Conservation (phyloP, 1,140 invertebrate species). For the Dryas iulia region DNA sequence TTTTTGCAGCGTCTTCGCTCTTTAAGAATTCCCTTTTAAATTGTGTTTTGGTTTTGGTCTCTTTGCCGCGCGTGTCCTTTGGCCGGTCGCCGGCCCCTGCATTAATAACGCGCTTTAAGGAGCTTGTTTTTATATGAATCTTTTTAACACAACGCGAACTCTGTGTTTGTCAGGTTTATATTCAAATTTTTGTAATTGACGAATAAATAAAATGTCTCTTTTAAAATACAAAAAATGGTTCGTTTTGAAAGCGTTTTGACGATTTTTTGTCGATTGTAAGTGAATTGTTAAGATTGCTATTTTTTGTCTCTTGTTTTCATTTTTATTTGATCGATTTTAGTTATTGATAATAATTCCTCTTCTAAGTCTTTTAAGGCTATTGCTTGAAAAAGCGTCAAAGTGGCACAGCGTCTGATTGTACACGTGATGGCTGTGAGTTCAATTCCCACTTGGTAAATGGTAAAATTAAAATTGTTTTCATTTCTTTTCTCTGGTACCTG, state of each 20-base stretch:
- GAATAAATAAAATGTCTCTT: constrained; percentile 7
- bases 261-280: not conserved
- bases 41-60: constrained; percentile 71
- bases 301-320: not conserved
- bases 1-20: constrained; percentile 69
- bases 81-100: constrained; percentile 51
- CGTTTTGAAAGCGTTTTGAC: not conserved
- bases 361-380: too few species aligned
- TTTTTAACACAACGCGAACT: constrained; percentile 16
- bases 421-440: too few species aligned
- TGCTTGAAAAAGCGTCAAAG: too few species aligned
- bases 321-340: not conserved
- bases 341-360: not conserved
- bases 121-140: constrained; percentile 42
- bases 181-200: constrained; percentile 15
- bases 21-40: constrained; percentile 79
- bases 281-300: not conserved
- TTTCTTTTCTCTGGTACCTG: too few species aligned
- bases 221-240: not conserved
- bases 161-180: constrained; percentile 21
- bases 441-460: too few species aligned
- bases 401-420: too few species aligned
- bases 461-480: too few species aligned
- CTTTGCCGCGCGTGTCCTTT: constrained; percentile 67
- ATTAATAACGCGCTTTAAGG: constrained; percentile 64